Evolutionary conservation across 2,888 invertebrate species (phyloP).

Genomic region (Mythimna impura): DNA sequence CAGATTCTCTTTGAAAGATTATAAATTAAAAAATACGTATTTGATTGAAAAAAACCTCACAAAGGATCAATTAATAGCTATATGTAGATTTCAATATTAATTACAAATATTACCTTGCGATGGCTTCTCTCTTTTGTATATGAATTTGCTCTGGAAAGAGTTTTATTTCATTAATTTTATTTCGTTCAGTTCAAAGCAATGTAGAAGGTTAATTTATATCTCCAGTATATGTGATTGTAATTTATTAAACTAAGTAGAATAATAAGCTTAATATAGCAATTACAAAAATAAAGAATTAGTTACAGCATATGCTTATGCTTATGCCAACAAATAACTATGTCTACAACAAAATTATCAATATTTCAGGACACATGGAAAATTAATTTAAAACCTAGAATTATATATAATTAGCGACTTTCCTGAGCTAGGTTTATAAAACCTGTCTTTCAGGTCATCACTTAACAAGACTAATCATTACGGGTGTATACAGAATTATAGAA

Average conservation of each 20-base stretch:
- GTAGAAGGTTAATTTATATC: background rate
- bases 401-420: too few species aligned
- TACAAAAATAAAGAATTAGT: too few species aligned
- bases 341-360: too few species aligned
- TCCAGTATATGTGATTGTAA: background rate
- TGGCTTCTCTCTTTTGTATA: conserved; percentile 9
- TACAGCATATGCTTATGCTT: too few species aligned
- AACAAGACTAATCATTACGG: too few species aligned
- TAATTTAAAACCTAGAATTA: too few species aligned
- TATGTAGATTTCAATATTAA: conserved; percentile 16
- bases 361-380: too few species aligned
- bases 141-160: conserved; percentile 17
- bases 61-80: conserved; percentile 21
- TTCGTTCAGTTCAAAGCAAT: conserved; percentile 23
- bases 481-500: too few species aligned
- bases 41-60: conserved; percentile 25
- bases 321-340: too few species aligned
- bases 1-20: conserved; percentile 8
- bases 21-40: conserved; percentile 18
- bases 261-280: background rate
- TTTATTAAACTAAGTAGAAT: background rate
- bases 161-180: conserved; percentile 20
- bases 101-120: conserved; percentile 16
- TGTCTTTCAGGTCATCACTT: too few species aligned
- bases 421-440: too few species aligned